A percentile compares a stretch with the other conserved stretches of the same genome.
Evolutionary conservation across 2,797 vertebrate genomes (phyloP).

Genomic region (Chanos chanos): DNA sequence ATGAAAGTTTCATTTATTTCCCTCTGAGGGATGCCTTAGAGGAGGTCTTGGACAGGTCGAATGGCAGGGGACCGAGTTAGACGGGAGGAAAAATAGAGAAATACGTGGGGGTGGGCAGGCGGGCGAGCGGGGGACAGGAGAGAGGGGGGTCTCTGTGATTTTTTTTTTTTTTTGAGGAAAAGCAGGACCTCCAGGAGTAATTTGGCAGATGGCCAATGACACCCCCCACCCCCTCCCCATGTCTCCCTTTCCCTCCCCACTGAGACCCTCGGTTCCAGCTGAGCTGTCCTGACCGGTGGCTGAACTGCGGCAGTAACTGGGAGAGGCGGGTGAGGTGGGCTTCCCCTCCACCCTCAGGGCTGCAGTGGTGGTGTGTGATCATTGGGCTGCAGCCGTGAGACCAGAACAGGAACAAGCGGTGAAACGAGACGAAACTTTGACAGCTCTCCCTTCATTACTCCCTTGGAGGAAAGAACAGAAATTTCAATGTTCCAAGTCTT

Average conservation of each 20-base stretch:
- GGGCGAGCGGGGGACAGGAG: not conserved
- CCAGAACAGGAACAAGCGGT: too few species aligned
- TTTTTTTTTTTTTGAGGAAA: constrained; percentile 10
- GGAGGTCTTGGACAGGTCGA: too few species aligned
- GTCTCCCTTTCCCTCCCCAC: not conserved
- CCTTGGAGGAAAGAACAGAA: too few species aligned
- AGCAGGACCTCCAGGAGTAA: constrained; percentile 35
- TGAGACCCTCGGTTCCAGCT: constrained; percentile 46
- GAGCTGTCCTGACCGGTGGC: constrained; percentile 54
- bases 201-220: constrained; percentile 42
- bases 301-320: constrained; percentile 52
- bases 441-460: too few species aligned
- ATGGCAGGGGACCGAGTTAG: too few species aligned
- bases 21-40: too few species aligned
- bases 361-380: too few species aligned
- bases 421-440: too few species aligned
- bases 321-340: constrained; percentile 42
- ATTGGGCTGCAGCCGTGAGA: too few species aligned
- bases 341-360: too few species aligned
- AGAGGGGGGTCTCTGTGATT: not conserved
- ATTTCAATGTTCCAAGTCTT: too few species aligned
- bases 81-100: not conserved
- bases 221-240: not conserved
- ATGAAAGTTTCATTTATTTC: too few species aligned
- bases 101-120: not conserved